Evolutionary conservation across 2,888 invertebrate species (phyloP).

Genomic region (Macaria notata): DNA sequence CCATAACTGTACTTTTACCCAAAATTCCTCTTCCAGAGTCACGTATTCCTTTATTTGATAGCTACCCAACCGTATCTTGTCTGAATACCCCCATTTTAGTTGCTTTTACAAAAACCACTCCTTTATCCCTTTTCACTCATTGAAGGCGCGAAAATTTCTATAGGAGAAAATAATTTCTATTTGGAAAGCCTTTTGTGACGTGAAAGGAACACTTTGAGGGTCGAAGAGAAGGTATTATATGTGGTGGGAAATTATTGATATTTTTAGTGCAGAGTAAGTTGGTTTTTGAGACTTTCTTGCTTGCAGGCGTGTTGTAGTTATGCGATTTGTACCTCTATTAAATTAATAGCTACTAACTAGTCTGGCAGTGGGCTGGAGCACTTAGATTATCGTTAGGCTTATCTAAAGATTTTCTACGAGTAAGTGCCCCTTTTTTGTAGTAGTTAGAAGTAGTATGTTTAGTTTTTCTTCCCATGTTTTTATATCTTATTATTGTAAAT

Average conservation of each 20-base stretch:
- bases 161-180: conserved; percentile 65
- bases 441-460: no score
- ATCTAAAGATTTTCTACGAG: no score
- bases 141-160: conserved; percentile 65
- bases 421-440: no score
- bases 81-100: conserved; percentile 54
- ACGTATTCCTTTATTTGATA: conserved; percentile 41
- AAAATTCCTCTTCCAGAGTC: background rate
- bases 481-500: no score
- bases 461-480: no score
- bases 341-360: no score
- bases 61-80: conserved; percentile 48
- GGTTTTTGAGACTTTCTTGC: no score
- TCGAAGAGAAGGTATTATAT: conserved; percentile 20
- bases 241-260: conserved; percentile 24
- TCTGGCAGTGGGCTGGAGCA: no score
- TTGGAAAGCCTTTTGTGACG: conserved; percentile 50
- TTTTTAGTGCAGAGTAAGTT: conserved; percentile 4
- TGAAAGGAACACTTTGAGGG: conserved; percentile 28
- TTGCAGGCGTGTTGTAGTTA: no score
- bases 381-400: no score
- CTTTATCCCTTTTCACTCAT: conserved; percentile 38
- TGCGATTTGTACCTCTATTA: no score
- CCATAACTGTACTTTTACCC: background rate
- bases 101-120: conserved; percentile 66